These are phyloP conservation scores for Gallinago solitaria DNA, from an alignment of 2,797 vertebrate species.

Conservation along the genomic window DNA sequence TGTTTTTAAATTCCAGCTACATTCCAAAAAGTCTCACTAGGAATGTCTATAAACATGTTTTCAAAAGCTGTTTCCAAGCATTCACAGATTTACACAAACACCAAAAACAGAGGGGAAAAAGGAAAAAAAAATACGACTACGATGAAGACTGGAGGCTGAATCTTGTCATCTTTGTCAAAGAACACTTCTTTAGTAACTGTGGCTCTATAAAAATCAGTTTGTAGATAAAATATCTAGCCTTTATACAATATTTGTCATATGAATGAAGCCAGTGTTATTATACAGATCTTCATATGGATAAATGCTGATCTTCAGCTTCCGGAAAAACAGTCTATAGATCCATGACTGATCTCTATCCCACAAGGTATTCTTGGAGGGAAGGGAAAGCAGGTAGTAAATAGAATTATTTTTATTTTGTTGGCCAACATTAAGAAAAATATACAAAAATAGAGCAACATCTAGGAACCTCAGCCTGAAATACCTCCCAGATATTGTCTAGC, in stretches of 20 bases:
- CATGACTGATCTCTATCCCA: neutral
- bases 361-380: neutral
- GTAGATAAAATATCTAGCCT: neutral
- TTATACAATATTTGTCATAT: neutral
- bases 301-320: neutral
- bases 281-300: neutral
- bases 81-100: neutral
- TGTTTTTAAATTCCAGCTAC: neutral
- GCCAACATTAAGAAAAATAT: neutral
- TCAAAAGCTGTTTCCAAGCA: neutral
- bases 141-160: neutral
- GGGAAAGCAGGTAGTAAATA: neutral
- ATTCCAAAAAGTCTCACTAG: constrained; percentile 22
- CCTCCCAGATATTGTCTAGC: neutral
- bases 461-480: neutral
- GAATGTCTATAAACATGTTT: constrained; percentile 8
- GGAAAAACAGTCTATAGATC: neutral
- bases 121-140: neutral
- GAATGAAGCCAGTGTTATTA: neutral
- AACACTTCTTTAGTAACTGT: neutral
- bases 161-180: neutral
- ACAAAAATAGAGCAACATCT: neutral
- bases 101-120: neutral
- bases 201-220: neutral
- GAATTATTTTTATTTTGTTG: neutral